Evolutionary conservation across 2,797 vertebrate genomes (phyloP).

Genomic region (Paramormyrops hopkinsi): DNA sequence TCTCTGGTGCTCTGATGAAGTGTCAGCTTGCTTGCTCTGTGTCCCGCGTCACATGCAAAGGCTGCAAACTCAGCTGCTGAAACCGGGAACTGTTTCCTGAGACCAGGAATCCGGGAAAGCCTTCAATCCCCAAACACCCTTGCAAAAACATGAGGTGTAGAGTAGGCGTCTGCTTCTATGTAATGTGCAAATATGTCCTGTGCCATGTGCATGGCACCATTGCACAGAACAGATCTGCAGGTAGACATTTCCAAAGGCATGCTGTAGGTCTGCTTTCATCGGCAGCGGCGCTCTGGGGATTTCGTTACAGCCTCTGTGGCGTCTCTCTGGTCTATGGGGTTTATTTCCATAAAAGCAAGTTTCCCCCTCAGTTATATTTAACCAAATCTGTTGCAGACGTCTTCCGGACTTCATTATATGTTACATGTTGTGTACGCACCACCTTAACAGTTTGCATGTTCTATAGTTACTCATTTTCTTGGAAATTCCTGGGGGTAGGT

Average conservation of each 20-base stretch:
- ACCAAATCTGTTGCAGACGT: neutral
- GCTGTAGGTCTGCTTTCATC: neutral
- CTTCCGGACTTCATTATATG: neutral
- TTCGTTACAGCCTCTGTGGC: neutral
- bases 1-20: neutral
- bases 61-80: neutral
- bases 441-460: neutral
- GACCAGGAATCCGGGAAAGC: neutral
- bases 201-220: neutral
- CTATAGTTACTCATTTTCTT: neutral
- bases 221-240: too few species aligned
- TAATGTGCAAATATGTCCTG: neutral
- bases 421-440: neutral
- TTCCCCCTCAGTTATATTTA: neutral
- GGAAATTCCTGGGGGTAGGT: neutral
- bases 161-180: neutral
- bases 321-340: neutral
- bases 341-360: constrained; percentile 3
- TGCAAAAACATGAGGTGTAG: neutral
- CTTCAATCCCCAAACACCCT: neutral
- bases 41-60: neutral
- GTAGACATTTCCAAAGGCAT: neutral
- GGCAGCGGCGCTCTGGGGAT: neutral
- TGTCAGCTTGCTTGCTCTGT: neutral
- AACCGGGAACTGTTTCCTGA: neutral